Evolutionary conservation across 2,113 vertebrate species (phyloP).

Genomic region (Anthoscopus minutus): DNA sequence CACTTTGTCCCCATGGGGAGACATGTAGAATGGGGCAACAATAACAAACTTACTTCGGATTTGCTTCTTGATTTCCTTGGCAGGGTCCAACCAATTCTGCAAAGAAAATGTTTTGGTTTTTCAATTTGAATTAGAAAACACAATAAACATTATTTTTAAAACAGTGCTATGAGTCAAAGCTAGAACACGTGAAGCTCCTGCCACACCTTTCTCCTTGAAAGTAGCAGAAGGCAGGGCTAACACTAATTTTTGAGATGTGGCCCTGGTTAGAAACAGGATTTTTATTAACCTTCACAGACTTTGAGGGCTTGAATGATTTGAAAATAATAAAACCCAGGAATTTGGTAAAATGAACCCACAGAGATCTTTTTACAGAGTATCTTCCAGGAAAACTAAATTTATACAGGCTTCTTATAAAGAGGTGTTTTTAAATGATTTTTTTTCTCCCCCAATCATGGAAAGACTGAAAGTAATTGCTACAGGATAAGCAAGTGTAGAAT

Average conservation of each 20-base stretch:
- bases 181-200: neutral
- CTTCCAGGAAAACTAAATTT: neutral
- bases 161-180: neutral
- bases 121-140: constrained; percentile 43
- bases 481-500: neutral
- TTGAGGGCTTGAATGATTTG: neutral
- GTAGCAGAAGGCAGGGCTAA: neutral
- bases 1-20: fast-evolving
- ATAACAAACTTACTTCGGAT: constrained; percentile 84
- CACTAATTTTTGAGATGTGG: neutral
- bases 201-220: neutral
- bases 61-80: constrained; percentile 97
- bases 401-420: neutral
- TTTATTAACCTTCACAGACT: neutral
- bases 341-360: neutral
- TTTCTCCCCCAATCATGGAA: neutral
- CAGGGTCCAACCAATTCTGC: constrained; percentile 94
- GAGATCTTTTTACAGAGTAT: neutral
- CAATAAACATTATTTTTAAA: neutral
- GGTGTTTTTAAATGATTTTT: neutral
- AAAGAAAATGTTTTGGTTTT: constrained; percentile 62
- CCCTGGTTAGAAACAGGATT: neutral
- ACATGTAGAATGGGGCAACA: neutral
- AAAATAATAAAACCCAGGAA: neutral
- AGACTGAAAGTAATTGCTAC: neutral